Percentiles rank a stretch among this genome's conserved stretches.
These are phyloP conservation scores for Molorchus minor DNA, from an alignment of 2,888 invertebrate genomes.

Conservation along the genomic window DNA sequence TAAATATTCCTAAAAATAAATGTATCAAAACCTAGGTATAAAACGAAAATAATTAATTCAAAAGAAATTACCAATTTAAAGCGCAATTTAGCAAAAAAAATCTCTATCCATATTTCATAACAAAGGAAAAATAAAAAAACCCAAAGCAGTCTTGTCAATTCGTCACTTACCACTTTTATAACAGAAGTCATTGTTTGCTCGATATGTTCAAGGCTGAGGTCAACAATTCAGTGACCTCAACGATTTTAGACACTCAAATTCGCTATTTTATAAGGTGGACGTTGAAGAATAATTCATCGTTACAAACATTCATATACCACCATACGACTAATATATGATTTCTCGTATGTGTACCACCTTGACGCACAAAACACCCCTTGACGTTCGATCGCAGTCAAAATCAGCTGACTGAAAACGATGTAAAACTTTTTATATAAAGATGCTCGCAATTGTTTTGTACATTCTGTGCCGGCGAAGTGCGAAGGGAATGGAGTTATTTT, in stretches of 20 bases:
- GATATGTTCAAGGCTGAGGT: conserved; percentile 23
- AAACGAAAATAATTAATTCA: background rate
- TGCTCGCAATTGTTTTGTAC: no score
- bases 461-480: no score
- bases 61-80: background rate
- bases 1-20: background rate
- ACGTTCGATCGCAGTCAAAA: conserved; percentile 12
- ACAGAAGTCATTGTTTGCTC: conserved; percentile 34
- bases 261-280: background rate
- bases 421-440: no score
- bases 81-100: background rate
- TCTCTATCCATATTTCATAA: background rate
- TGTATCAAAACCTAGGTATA: background rate
- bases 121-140: conserved; percentile 2
- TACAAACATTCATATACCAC: no score
- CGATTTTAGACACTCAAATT: conserved; percentile 3
- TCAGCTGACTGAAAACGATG: no score
- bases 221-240: conserved; percentile 12
- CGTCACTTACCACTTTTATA: conserved; percentile 36
- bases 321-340: no score
- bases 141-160: background rate
- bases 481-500: no score
- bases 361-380: no score
- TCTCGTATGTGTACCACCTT: no score
- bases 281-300: conserved; percentile 8